Percentiles rank a stretch among this genome's conserved stretches.
Conservation (phyloP, 2,888 invertebrate genomes). For the Diadegma fenestrale region DNA sequence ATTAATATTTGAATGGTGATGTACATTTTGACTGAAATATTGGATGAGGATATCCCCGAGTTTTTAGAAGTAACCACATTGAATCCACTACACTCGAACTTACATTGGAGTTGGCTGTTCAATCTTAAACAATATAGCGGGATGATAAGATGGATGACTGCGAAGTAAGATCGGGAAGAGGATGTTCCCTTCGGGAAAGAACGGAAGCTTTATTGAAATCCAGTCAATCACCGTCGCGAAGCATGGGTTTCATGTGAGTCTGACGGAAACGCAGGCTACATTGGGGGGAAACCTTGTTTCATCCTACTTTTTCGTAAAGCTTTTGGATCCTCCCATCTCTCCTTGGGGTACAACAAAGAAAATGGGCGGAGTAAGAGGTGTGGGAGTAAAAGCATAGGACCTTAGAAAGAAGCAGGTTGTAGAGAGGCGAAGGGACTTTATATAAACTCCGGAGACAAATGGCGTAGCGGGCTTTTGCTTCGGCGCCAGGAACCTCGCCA, state of each 20-base stretch:
- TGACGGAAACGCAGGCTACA: conserved; percentile 27
- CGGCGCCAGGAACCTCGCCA: conserved; percentile 71
- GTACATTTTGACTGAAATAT: not conserved
- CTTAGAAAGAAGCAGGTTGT: conserved; percentile 55
- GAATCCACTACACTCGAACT: not conserved
- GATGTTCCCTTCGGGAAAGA: conserved; percentile 39
- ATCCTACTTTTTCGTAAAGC: conserved; percentile 38
- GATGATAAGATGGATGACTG: conserved; percentile 17
- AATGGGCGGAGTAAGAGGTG: conserved; percentile 48
- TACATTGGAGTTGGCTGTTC: conserved; percentile 9
- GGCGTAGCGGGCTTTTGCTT: conserved; percentile 71
- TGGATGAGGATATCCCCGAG: not conserved
- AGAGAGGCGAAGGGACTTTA: conserved; percentile 72
- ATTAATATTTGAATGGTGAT: not conserved
- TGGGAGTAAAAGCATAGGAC: conserved; percentile 20
- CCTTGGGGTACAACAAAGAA: conserved; percentile 54
- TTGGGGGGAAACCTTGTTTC: conserved; percentile 27
- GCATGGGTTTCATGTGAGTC: conserved; percentile 16
- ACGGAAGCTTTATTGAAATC: conserved; percentile 78
- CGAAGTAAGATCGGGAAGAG: conserved; percentile 39
- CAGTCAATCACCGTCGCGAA: conserved; percentile 78
- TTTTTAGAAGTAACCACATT: not conserved
- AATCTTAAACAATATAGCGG: conserved; percentile 13
- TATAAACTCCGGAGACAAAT: conserved; percentile 81
- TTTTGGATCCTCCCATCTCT: conserved; percentile 31